Conservation (phyloP, 2,797 vertebrate species). For the Cygnus olor region DNA sequence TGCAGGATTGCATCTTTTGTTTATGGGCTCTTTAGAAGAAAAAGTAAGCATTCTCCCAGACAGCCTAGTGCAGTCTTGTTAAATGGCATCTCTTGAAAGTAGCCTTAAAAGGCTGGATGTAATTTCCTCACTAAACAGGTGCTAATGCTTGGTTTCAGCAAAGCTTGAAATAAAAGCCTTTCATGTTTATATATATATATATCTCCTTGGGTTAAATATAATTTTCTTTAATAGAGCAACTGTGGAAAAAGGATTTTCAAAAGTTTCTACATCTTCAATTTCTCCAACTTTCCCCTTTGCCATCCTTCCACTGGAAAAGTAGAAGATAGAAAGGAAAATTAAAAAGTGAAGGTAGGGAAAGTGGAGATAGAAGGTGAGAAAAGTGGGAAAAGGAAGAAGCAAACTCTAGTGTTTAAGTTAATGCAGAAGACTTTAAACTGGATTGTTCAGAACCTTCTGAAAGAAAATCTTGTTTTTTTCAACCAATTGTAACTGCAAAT, state of each 20-base stretch:
- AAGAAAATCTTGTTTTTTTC: background rate
- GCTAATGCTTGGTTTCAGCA: background rate
- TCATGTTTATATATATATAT: background rate
- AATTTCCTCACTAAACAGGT: background rate
- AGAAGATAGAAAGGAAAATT: background rate
- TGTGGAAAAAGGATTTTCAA: background rate
- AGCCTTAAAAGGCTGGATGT: background rate
- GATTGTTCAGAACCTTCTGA: background rate
- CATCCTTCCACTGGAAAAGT: background rate
- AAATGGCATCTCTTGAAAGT: conserved; percentile 16
- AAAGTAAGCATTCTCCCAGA: background rate
- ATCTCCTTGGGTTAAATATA: background rate
- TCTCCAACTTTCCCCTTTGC: background rate
- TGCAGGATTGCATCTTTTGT: background rate
- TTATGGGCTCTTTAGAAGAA: background rate
- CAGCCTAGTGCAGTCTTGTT: background rate
- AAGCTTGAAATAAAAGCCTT: background rate
- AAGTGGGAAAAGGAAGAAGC: background rate
- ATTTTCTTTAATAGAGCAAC: background rate
- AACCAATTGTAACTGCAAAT: background rate
- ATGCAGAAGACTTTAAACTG: background rate
- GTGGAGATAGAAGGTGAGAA: background rate
- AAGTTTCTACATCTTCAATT: background rate
- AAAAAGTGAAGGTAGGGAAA: background rate
- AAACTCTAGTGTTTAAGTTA: background rate